phyloP scores from a whole-genome alignment of 2,888 invertebrate species.

The Trachelus stipa region DNA sequence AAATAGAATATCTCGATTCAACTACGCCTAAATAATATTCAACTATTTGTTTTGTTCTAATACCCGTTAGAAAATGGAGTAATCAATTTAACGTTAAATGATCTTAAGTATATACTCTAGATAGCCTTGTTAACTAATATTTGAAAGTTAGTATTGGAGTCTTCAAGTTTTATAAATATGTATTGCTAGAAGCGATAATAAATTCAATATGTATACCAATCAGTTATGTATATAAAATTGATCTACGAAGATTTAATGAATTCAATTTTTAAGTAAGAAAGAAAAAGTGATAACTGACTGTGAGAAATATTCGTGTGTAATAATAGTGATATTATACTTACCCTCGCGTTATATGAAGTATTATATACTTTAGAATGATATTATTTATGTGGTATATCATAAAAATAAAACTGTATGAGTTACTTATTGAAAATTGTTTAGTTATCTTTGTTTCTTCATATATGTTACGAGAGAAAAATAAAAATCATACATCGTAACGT shows the following conservation, averaged over 20 bases:
- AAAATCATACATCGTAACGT: conserved; percentile 45
- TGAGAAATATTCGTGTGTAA: not conserved
- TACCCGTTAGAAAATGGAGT: not conserved
- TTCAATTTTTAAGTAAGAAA: not conserved
- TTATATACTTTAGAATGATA: conserved; percentile 9
- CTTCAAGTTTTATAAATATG: not conserved
- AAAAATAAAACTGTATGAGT: conserved; percentile 36
- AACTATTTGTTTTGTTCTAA: not conserved
- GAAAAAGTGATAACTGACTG: not conserved
- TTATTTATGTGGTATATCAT: conserved; percentile 35
- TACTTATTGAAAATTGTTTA: conserved; percentile 25
- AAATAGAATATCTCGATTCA: not conserved
- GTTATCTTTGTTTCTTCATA: conserved; percentile 38
- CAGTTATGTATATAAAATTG: not conserved
- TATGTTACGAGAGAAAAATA: conserved; percentile 36
- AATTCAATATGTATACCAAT: not conserved
- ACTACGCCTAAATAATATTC: not conserved
- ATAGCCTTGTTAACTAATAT: not conserved
- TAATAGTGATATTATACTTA: not conserved
- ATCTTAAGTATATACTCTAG: not conserved
- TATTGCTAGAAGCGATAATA: not conserved
- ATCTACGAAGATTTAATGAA: no score
- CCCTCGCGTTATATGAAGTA: not conserved
- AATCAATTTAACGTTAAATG: not conserved
- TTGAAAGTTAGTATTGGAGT: not conserved